Conservation (phyloP, 1,140 invertebrate species). For the Aphelinus atriplicis region DNA sequence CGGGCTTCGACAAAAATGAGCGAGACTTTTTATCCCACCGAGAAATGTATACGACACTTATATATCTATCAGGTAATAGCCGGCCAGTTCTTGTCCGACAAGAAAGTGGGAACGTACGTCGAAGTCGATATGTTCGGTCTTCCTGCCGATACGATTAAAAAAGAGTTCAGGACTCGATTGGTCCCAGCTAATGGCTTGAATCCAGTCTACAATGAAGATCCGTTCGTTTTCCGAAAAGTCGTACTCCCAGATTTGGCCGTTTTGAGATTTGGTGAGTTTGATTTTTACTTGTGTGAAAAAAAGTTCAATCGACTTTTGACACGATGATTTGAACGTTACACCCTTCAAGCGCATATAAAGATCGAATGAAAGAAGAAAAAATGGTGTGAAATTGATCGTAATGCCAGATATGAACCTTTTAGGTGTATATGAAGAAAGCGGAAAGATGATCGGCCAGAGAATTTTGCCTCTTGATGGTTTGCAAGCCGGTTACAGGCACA, state of each 20-base stretch:
- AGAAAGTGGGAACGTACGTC: conserved; percentile 75
- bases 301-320: no score
- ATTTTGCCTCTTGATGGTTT: conserved; percentile 97
- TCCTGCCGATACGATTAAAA: conserved; percentile 84
- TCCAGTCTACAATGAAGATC: conserved; percentile 86
- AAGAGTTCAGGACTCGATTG: conserved; percentile 83
- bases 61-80: conserved; percentile 53
- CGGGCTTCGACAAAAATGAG: no score
- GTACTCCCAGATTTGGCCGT: conserved; percentile 98
- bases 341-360: no score
- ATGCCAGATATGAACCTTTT: neutral
- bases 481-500: conserved; percentile 97
- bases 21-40: no score
- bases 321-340: neutral
- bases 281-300: no score
- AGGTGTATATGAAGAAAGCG: conserved; percentile 96
- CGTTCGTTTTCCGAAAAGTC: conserved; percentile 87
- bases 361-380: no score
- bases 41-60: no score
- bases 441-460: conserved; percentile 95
- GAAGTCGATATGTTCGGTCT: conserved; percentile 88
- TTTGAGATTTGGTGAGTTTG: conserved; percentile 82
- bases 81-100: conserved; percentile 62
- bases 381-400: no score
- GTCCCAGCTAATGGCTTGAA: conserved; percentile 84